These are phyloP conservation scores for Nycticorax nycticorax DNA, from an alignment of 2,113 vertebrate species.

Conservation along the genomic window DNA sequence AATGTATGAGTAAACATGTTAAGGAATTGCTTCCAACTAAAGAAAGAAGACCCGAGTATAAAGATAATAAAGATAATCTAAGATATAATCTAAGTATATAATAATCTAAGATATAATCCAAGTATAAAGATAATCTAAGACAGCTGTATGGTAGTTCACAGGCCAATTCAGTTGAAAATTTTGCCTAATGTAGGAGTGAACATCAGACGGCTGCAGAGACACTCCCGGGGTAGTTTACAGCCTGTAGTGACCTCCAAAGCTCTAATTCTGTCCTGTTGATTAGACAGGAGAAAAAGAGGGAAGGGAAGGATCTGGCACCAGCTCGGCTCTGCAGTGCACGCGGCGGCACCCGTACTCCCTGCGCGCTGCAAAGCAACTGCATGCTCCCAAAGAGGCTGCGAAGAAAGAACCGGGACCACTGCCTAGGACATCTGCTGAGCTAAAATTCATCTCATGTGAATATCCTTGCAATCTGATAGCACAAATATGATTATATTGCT, in stretches of 20 bases:
- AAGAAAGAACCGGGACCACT: background rate
- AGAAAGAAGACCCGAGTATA: background rate
- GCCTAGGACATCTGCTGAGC: background rate
- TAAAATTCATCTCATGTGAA: background rate
- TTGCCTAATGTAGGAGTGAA: background rate
- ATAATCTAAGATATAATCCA: too few relatives aligned
- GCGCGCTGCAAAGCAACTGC: background rate
- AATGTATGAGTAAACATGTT: background rate
- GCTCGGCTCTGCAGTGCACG: background rate
- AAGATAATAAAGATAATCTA: background rate
- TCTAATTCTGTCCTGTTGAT: background rate
- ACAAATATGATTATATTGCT: background rate
- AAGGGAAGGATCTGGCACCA: background rate
- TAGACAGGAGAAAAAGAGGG: background rate
- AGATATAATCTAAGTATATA: too few relatives aligned
- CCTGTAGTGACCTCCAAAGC: background rate
- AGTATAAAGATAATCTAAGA: background rate
- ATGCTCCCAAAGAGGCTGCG: background rate
- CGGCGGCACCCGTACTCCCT: background rate
- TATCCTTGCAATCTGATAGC: background rate
- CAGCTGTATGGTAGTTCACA: background rate
- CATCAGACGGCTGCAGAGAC: background rate
- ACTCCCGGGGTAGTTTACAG: background rate
- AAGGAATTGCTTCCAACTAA: background rate
- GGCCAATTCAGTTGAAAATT: background rate